Evolutionary conservation across 2,113 vertebrate species (phyloP), one percentile per base, ranked within the genome.

Genomic region (Ageneiosus marmoratus): DNA sequence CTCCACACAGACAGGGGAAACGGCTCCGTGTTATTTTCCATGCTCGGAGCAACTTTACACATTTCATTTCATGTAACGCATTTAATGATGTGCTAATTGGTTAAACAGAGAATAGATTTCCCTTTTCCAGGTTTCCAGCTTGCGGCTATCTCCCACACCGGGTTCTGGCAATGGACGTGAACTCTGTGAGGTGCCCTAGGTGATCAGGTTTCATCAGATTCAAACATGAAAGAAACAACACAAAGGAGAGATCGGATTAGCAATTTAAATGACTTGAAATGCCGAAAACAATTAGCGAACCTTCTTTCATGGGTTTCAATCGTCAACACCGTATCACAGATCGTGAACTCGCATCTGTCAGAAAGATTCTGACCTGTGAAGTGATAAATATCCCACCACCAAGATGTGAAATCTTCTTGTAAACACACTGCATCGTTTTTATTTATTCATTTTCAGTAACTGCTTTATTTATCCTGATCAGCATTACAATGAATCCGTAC

Each of bases 71-170:
- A 34, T 24, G 5, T 24, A 76, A 34, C 55, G 27, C 22, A 37
- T 76, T 55, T 76, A 55, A 76, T 55, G 73, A 53, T 34, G 73
- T 76, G 50, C 50, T 76, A 55, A 76, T 76, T 76, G 50, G 73
- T 76, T 55, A 34, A 55, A 37, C 50, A n/a, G 73, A 55, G 73
- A 50, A 29, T 76, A 22, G 15, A 51, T 74, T 50, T 72, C 72
- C 72, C 72, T 76, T 55, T 37, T 22, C 72, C 48, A 32, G 46
- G 72, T 53, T 75, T 75, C 53, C 53, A 75, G 72, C 50, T 76
- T 5, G 50, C 16, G 29, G 50, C 73, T 55, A 22, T 76, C 11
- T 22, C 73, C 12, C 73, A 53, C 48, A 74, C 3, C 1, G 10
- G 24, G 50, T 37, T 24, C 50, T 75, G 73, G 73, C 72, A 51